Evolutionary conservation across 2,113 vertebrate genomes (phyloP).

Genomic region (Halichoeres trimaculatus): DNA sequence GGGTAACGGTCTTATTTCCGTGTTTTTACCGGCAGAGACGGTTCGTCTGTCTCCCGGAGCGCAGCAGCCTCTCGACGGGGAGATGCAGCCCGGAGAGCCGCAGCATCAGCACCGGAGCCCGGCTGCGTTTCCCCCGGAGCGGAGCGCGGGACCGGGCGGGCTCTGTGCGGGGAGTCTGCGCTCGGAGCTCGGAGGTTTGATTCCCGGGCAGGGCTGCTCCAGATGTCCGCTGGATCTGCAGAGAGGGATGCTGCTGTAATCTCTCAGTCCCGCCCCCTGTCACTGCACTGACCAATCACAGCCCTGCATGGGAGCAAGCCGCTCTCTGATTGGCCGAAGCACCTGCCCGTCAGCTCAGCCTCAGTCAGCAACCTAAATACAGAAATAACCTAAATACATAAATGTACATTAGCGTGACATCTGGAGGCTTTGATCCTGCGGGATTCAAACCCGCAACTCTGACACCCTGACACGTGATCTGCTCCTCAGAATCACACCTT

Average conservation of each 20-base stretch:
- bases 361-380: slow-evolving; percentile 60
- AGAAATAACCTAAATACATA: slow-evolving; percentile 70
- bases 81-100: not conserved
- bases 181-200: slow-evolving; percentile 17
- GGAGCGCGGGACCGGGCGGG: not conserved
- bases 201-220: slow-evolving; percentile 55
- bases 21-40: slow-evolving; percentile 30
- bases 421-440: slow-evolving; percentile 45
- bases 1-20: slow-evolving; percentile 33
- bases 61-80: slow-evolving; percentile 6
- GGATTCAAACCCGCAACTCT: slow-evolving; percentile 46
- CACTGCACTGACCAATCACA: slow-evolving; percentile 32
- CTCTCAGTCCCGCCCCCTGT: slow-evolving; percentile 54
- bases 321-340: slow-evolving; percentile 27
- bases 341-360: slow-evolving; percentile 9
- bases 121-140: not conserved
- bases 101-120: slow-evolving; percentile 8
- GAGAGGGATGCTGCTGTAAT: slow-evolving; percentile 58
- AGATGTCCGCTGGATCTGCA: slow-evolving; percentile 71
- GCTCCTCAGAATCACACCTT: not conserved
- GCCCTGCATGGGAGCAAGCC: fast-evolving
- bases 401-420: slow-evolving; percentile 50
- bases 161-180: slow-evolving; percentile 8
- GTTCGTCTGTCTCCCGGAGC: slow-evolving; percentile 3
- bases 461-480: not conserved